Base-by-base conservation (phyloP, 2,888 invertebrate genomes). In the Hartigia nigra region DNA sequence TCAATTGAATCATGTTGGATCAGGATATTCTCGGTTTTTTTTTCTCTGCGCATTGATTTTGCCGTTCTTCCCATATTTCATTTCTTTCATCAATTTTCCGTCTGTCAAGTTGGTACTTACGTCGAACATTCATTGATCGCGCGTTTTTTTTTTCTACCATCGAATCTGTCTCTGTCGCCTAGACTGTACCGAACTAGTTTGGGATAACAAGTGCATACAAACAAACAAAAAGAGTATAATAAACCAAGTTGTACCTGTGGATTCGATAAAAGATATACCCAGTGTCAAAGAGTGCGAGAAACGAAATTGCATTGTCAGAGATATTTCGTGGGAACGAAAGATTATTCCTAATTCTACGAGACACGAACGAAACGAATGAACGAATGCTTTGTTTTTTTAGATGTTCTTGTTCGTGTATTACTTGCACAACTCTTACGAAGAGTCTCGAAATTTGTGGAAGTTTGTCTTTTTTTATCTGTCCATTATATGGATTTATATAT, bases 311-410 rank as follows among this genome's bases (percentile, higher is more conserved):
- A 76, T 69, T 31, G 76, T 9, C 23, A 69, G 72, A 79, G 75
- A 79, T 69, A 77, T 76, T 77, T 77, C 77, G 79, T 74, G 74
- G 69, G 76, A 77, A 31, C 76, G 78, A 78, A 12, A 72, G 70
- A 78, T 3, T 34, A 34, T 34, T 34, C 3, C 1, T 34, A 34
- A n/a, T 74, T 9, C 69, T 74, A 72, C 77, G 78, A 82, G 23
- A 23, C 55, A 81, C 84, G 78, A 81, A 78, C 77, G 80, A 81
- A 78, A 79, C 80, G 80, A 79, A 79, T 78, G 76, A 76, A 81
- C 74, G 78, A 76, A 72, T 77, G 79, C 80, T 80, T 80, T 84
- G 78, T 34, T 79, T 79, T 76, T 76, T 76, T 80, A 14, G 34
- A 36, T 39, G 39, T 82, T 81, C 78, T 81, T 79, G 79, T 82